These are phyloP conservation scores for Dysidea cf. avara DNA, from an alignment of 37 sponge, comb jelly and placozoan genomes.

Conservation along the genomic window DNA sequence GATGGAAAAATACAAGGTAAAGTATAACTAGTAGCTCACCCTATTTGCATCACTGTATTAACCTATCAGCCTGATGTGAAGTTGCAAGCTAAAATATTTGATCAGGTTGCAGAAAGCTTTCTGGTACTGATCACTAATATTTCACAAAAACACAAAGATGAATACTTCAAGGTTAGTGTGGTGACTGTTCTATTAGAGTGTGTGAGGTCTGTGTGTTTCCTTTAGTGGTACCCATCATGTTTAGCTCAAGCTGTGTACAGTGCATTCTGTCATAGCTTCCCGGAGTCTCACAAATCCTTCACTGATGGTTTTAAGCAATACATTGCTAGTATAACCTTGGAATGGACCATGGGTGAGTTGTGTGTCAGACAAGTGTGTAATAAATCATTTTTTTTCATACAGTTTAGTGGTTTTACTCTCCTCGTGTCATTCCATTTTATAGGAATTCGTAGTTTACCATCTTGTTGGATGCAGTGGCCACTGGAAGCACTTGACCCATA, in stretches of 20 bases:
- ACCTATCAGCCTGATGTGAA: conserved; percentile 45
- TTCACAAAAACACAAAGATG: conserved; percentile 27
- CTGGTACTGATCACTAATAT: conserved; percentile 2
- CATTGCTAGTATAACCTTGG: conserved; percentile 34
- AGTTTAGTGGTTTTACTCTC: neutral
- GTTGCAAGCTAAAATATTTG: conserved; percentile 43
- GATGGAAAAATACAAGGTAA: conserved; percentile 69
- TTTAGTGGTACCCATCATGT: conserved; percentile 58
- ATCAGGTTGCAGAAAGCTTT: conserved; percentile 49
- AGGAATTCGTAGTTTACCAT: conserved; percentile 46
- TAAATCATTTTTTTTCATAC: neutral
- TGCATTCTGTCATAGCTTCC: conserved; percentile 63
- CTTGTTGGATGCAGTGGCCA: conserved; percentile 64
- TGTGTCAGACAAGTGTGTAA: neutral
- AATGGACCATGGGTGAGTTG: conserved; percentile 65
- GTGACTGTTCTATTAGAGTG: neutral
- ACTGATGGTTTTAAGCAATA: conserved; percentile 29
- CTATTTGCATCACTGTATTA: neutral
- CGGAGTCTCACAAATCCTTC: conserved; percentile 39
- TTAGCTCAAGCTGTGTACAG: conserved; percentile 62
- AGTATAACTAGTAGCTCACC: neutral
- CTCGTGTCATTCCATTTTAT: neutral
- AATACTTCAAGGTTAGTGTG: conserved; percentile 57
- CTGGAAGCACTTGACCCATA: conserved; percentile 39
- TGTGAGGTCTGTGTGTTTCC: neutral